Conservation (phyloP, 2,888 invertebrate species). For the Myopa testacea region DNA sequence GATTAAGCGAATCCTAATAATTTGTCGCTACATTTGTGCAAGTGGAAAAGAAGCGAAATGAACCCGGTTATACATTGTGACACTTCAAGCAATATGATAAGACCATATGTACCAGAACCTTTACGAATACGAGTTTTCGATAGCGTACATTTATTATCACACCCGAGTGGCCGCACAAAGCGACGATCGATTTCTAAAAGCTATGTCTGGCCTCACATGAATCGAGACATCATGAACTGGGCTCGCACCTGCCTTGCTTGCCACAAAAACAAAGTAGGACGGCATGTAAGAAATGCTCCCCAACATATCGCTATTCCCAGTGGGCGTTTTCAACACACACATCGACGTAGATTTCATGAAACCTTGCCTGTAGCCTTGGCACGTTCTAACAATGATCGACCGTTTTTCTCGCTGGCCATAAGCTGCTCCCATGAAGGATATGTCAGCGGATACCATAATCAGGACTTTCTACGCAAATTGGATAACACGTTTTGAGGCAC, state of each 20-base stretch:
- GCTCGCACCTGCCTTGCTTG: conserved; percentile 36
- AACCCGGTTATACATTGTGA: too few species aligned
- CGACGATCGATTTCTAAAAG: conserved; percentile 26
- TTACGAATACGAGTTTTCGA: conserved; percentile 27
- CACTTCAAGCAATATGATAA: too few species aligned
- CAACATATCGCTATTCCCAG: conserved; percentile 29
- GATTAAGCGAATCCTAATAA: too few species aligned
- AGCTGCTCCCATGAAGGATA: conserved; percentile 46
- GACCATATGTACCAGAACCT: conserved; percentile 17
- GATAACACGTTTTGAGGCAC: conserved; percentile 65
- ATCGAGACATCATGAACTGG: too few species aligned
- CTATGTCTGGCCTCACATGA: too few species aligned
- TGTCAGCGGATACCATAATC: conserved; percentile 4
- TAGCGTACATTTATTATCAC: conserved; percentile 3
- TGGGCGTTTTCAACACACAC: conserved; percentile 59
- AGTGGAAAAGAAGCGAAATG: too few species aligned
- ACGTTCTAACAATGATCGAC: conserved; percentile 56
- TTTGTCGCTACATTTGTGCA: too few species aligned
- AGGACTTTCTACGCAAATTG: conserved; percentile 50
- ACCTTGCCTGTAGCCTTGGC: conserved; percentile 51
- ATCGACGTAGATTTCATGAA: conserved; percentile 57
- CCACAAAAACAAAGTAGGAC: conserved; percentile 28
- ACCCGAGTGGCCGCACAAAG: conserved; percentile 27
- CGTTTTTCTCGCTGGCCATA: conserved; percentile 43
- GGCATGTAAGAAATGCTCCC: conserved; percentile 30